These are phyloP conservation scores for Littorina saxatilis DNA, from an alignment of 1,140 invertebrate genomes.

Conservation along the genomic window DNA sequence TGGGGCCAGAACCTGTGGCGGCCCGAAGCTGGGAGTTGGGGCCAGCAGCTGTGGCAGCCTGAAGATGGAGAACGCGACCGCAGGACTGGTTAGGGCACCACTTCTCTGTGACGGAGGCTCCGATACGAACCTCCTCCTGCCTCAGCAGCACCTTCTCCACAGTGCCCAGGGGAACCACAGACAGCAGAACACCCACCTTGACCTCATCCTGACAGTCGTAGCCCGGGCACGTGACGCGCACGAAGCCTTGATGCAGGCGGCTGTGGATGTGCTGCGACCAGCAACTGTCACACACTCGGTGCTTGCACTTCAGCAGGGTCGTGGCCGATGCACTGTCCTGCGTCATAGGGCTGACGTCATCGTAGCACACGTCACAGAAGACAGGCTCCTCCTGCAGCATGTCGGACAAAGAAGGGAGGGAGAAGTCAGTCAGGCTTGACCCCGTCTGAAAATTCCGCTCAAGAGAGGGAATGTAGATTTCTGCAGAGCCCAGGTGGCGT, in stretches of 20 bases:
- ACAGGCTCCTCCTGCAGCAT: conserved; percentile 23
- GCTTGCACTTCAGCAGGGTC: conserved; percentile 27
- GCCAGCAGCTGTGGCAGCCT: background rate
- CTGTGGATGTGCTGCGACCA: conserved; percentile 32
- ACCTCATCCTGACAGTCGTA: conserved; percentile 38
- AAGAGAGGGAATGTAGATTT: conserved; percentile 17
- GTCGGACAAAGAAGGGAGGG: background rate
- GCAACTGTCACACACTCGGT: conserved; percentile 45
- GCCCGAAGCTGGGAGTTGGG: no score
- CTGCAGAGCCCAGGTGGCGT: background rate
- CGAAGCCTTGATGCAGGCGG: conserved; percentile 22
- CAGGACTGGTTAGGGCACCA: conserved; percentile 43
- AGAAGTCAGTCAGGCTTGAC: background rate
- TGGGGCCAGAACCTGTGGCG: no score
- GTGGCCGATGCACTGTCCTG: conserved; percentile 11
- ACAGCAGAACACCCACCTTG: conserved; percentile 24
- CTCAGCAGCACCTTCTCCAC: conserved; percentile 26
- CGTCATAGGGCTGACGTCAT: conserved; percentile 25
- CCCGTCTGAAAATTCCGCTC: background rate
- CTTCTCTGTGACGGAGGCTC: conserved; percentile 27
- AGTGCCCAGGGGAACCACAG: conserved; percentile 28
- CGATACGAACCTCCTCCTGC: conserved; percentile 9
- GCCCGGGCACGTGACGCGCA: conserved; percentile 38
- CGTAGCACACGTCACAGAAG: conserved; percentile 44
- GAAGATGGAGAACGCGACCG: conserved; percentile 34